Evolutionary conservation across 2,888 invertebrate genomes (phyloP).

Genomic region (Cryptus viduatorius): DNA sequence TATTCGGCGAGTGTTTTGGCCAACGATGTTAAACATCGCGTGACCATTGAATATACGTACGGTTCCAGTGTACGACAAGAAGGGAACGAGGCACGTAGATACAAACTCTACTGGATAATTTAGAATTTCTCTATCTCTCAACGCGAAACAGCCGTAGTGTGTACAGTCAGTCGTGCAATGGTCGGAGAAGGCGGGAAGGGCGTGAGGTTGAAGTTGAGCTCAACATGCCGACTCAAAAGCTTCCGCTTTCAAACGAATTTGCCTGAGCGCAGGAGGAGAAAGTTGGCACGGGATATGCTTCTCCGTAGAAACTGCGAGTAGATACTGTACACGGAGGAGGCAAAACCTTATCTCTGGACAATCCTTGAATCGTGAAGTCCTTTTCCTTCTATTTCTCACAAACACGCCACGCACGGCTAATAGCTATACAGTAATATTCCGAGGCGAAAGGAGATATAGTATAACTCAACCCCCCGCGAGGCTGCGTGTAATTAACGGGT

Average conservation of each 20-base stretch:
- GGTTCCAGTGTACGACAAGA: background rate
- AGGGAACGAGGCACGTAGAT: constrained; percentile 29
- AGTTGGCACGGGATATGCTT: background rate
- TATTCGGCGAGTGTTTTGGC: constrained; percentile 69
- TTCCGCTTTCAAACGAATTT: constrained; percentile 57
- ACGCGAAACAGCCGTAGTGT: background rate
- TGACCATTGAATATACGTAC: constrained; percentile 63
- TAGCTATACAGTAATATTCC: background rate
- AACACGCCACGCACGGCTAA: constrained; percentile 15
- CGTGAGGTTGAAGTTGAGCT: constrained; percentile 36
- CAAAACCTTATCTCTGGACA: constrained; percentile 51
- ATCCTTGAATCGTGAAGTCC: constrained; percentile 44
- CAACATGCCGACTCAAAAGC: constrained; percentile 25
- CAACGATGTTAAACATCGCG: constrained; percentile 71
- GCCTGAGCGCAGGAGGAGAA: constrained; percentile 30
- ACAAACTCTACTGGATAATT: constrained; percentile 68
- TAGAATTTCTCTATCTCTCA: constrained; percentile 71
- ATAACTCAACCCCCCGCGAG: background rate
- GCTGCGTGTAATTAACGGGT: constrained; percentile 55
- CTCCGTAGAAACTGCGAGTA: constrained; percentile 16
- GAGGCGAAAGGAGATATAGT: background rate
- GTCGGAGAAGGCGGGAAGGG: constrained; percentile 5
- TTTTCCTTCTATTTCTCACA: constrained; percentile 38
- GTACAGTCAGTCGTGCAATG: constrained; percentile 1
- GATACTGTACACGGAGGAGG: constrained; percentile 21